phyloP scores from a whole-genome alignment of 2,797 vertebrate genomes.

The Argya squamiceps region DNA sequence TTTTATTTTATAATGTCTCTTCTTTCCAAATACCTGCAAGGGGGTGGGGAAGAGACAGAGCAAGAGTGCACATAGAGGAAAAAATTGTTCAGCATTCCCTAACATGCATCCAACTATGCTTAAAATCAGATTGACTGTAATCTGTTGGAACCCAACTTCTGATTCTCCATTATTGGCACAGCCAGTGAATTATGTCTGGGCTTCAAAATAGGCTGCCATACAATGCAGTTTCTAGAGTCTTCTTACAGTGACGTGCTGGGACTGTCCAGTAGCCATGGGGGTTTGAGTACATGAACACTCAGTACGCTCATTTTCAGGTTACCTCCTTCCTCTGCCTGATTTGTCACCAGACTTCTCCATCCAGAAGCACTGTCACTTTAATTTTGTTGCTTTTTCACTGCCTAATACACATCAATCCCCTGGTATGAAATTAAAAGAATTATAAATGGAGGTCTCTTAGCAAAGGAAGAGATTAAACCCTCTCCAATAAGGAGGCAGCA shows the following conservation, averaged over 20 bases:
- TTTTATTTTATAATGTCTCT: not conserved
- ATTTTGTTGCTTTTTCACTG: not conserved
- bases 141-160: not conserved
- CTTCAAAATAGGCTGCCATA: not conserved
- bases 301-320: not conserved
- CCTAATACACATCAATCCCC: not conserved
- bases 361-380: not conserved
- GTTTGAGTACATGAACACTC: not conserved
- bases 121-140: not conserved
- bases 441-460: not conserved
- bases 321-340: not conserved
- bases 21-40: not conserved
- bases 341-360: not conserved
- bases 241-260: not conserved
- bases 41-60: fast-evolving
- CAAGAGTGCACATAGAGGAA: not conserved
- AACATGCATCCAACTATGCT: fast-evolving
- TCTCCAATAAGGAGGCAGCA: not conserved
- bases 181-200: not conserved
- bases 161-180: not conserved
- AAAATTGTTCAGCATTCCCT: not conserved
- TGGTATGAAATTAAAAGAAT: not conserved
- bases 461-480: not conserved
- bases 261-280: not conserved
- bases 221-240: not conserved